A percentile compares a stretch with the other conserved stretches of the same genome.
Evolutionary conservation across 2,888 invertebrate species (phyloP).

Genomic region (Petrolisthes cinctipes): DNA sequence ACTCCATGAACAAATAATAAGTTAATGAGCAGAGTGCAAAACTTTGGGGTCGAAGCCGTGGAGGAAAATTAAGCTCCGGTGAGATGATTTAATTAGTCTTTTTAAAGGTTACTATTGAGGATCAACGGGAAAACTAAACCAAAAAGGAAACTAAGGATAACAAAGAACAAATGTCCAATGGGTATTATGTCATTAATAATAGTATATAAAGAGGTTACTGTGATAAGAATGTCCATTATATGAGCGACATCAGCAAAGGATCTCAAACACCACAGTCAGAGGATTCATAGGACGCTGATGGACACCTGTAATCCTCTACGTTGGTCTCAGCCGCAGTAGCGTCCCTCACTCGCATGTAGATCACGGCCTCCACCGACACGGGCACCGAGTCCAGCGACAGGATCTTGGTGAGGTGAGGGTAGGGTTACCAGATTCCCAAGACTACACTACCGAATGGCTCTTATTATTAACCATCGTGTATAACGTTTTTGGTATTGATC

Average conservation of each 20-base stretch:
- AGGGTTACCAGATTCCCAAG: conserved; percentile 8
- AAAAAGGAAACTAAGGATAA: conserved; percentile 8
- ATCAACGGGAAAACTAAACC: neutral
- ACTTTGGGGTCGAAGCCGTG: neutral
- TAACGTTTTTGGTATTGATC: no score
- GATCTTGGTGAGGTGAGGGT: conserved; percentile 56
- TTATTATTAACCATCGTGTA: no score
- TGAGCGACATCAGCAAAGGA: conserved; percentile 50
- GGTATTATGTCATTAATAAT: conserved; percentile 19
- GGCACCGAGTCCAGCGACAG: conserved; percentile 65
- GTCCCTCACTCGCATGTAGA: conserved; percentile 64
- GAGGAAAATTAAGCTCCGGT: neutral
- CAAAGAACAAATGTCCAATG: conserved; percentile 24
- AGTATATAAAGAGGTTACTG: conserved; percentile 46
- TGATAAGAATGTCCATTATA: conserved; percentile 40
- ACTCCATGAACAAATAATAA: neutral
- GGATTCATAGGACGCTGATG: conserved; percentile 7
- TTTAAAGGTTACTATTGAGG: conserved; percentile 11
- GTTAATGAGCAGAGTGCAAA: neutral
- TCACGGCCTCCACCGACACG: conserved; percentile 65
- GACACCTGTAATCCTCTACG: conserved; percentile 66
- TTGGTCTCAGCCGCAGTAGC: conserved; percentile 64
- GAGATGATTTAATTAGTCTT: neutral
- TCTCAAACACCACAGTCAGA: conserved; percentile 31
- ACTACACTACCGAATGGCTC: neutral